Conservation (phyloP, 1,140 invertebrate genomes). For the Caenorhabditis briggsae region DNA sequence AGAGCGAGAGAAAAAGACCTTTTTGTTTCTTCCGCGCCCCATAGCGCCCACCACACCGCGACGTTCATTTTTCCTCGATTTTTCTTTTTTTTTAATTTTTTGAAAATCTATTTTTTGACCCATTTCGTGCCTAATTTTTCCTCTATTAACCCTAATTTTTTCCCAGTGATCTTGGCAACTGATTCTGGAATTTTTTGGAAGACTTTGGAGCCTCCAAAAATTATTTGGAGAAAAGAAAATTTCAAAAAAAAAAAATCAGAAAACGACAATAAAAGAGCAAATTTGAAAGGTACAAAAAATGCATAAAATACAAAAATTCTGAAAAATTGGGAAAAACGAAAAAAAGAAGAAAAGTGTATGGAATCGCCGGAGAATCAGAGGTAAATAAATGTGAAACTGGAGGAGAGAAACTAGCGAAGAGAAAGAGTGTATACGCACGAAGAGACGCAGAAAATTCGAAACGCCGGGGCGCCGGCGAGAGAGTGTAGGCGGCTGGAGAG, state of each 20-base stretch:
- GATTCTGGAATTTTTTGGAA: too few species aligned
- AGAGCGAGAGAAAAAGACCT: not conserved
- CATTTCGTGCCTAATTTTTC: too few species aligned
- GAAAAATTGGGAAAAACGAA: not conserved
- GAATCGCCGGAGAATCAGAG: constrained; percentile 41
- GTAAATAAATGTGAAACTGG: constrained; percentile 23
- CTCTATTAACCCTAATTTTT: too few species aligned
- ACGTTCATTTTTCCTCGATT: not conserved
- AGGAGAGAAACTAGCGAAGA: not conserved
- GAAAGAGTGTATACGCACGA: not conserved
- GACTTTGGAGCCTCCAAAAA: not conserved
- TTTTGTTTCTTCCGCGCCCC: constrained; percentile 30
- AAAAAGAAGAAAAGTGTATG: constrained; percentile 25
- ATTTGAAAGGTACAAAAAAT: too few species aligned
- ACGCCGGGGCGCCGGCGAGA: constrained; percentile 5
- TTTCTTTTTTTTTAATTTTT: not conserved
- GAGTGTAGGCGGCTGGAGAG: not conserved
- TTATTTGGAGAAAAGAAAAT: not conserved
- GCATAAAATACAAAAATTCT: too few species aligned
- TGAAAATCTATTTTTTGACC: not conserved
- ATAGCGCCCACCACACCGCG: not conserved
- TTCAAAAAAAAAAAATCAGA: constrained; percentile 2
- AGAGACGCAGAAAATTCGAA: constrained; percentile 15
- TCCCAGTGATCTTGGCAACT: not conserved
- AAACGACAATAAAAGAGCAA: too few species aligned